Conservation (phyloP, 2,113 vertebrate genomes). For the Marmota monax region DNA sequence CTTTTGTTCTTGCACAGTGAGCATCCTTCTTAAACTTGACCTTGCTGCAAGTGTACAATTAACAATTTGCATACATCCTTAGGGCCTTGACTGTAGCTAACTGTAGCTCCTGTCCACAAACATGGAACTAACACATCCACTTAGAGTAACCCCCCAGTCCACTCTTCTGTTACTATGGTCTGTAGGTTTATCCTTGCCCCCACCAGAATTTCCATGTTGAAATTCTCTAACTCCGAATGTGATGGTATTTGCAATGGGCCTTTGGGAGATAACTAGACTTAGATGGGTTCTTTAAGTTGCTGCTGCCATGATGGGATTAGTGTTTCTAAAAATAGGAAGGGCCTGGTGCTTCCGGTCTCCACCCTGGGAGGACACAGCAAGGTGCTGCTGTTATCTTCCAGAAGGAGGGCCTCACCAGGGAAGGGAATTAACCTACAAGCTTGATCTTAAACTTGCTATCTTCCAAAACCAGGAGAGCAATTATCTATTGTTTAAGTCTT, state of each 20-base stretch:
- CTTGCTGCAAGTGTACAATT: neutral
- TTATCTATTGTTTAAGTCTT: neutral
- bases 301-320: too few species aligned
- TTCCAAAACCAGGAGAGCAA: neutral
- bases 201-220: neutral
- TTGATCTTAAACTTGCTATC: neutral
- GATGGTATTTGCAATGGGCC: neutral
- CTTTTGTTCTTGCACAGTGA: neutral
- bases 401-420: accelerated
- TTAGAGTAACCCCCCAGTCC: neutral
- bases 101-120: neutral
- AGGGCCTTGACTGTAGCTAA: neutral
- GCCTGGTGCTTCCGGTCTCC: neutral
- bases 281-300: neutral
- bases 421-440: accelerated
- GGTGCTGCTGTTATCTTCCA: neutral
- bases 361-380: neutral
- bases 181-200: neutral
- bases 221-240: neutral
- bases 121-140: neutral
- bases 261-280: neutral
- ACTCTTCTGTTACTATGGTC: neutral
- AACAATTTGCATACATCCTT: neutral
- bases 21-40: neutral
- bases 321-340: neutral